Evolutionary conservation across 2,888 invertebrate species (phyloP).

Genomic region (Dilophus febrilis): DNA sequence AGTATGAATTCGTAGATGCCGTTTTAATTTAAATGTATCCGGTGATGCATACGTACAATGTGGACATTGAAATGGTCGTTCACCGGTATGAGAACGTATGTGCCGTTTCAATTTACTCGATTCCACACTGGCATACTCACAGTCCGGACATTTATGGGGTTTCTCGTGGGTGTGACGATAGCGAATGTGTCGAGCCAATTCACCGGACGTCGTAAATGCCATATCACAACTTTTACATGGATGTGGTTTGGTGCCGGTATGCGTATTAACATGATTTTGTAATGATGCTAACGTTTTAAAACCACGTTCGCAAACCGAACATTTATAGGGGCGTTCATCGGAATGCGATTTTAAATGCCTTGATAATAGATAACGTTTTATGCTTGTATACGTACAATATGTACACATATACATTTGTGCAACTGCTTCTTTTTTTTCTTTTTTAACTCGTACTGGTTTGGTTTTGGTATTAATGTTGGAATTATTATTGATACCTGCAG

Average conservation of each 20-base stretch:
- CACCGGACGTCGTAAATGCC: slow-evolving; percentile 43
- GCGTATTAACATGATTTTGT: slow-evolving; percentile 91
- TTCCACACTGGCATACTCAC: slow-evolving; percentile 93
- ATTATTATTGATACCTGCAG: slow-evolving; percentile 1
- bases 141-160: slow-evolving; percentile 90
- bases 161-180: slow-evolving; percentile 95
- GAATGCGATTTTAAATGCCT: slow-evolving; percentile 93
- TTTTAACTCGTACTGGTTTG: slow-evolving; percentile 5
- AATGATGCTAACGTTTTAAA: slow-evolving; percentile 87
- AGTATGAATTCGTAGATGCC: slow-evolving; percentile 85
- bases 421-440: slow-evolving; percentile 18
- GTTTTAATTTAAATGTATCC: slow-evolving; percentile 92
- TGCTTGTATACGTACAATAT: slow-evolving; percentile 81
- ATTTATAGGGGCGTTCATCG: slow-evolving; percentile 84
- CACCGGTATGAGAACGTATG: slow-evolving; percentile 86
- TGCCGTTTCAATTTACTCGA: slow-evolving; percentile 88
- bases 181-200: slow-evolving; percentile 83
- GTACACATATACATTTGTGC: slow-evolving; percentile 55
- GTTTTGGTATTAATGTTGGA: too few species aligned
- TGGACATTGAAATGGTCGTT: slow-evolving; percentile 56
- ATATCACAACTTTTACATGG: slow-evolving; percentile 23
- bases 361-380: slow-evolving; percentile 74
- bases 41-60: slow-evolving; percentile 96
- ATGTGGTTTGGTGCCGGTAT: slow-evolving; percentile 68
- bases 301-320: slow-evolving; percentile 82